Conservation (phyloP, 2,113 vertebrate genomes). For the Eudorcas thomsonii region DNA sequence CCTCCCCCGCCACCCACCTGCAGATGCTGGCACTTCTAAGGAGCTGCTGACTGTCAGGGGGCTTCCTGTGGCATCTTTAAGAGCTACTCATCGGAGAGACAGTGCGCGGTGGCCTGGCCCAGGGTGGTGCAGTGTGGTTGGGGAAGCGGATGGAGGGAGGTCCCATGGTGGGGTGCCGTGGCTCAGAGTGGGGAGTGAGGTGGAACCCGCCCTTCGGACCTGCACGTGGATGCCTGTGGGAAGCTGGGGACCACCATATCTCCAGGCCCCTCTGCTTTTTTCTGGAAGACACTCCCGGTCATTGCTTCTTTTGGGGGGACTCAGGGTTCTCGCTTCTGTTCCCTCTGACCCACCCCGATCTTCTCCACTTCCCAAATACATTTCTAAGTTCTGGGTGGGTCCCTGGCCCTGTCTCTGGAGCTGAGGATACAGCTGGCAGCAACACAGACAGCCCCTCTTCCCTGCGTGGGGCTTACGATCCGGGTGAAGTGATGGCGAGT, state of each 20-base stretch:
- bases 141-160: background rate
- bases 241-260: background rate
- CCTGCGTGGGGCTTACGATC: rapidly evolving
- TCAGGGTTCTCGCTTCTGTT: background rate
- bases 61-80: background rate
- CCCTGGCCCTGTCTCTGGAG: background rate
- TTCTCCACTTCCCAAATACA: background rate
- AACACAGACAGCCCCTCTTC: background rate
- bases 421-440: background rate
- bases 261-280: background rate
- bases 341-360: background rate
- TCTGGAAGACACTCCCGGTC: background rate
- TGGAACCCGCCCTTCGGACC: too few species aligned
- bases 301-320: background rate
- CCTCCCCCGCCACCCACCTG: rapidly evolving
- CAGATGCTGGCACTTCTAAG: background rate
- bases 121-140: background rate
- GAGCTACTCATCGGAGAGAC: rapidly evolving
- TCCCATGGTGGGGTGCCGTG: background rate
- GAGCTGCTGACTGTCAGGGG: background rate
- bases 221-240: background rate
- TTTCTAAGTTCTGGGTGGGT: background rate
- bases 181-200: background rate
- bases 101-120: background rate
- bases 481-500: background rate